Conservation (phyloP, 1,140 invertebrate species). For the Saccostrea cuccullata region DNA sequence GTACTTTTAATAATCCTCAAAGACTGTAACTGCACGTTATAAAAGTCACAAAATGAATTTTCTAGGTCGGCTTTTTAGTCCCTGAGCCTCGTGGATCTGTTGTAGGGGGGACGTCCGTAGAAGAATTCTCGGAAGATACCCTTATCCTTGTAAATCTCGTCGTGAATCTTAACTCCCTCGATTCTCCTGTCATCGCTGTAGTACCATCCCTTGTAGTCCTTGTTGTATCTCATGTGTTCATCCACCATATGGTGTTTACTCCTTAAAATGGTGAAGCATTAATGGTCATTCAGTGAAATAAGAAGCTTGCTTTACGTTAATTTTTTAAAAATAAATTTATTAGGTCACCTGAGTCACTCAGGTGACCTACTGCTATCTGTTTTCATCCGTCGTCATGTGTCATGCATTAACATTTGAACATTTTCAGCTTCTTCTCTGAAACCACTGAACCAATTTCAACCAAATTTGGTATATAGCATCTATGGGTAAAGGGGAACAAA, state of each 20-base stretch:
- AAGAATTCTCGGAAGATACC: background rate
- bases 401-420: too few species aligned
- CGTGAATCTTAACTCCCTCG: background rate
- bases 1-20: background rate
- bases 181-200: background rate
- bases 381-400: too few species aligned
- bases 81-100: background rate
- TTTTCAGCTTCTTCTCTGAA: too few species aligned
- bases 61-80: background rate
- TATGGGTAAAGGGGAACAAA: too few species aligned
- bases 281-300: background rate
- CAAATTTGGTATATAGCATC: too few species aligned
- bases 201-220: constrained; percentile 4
- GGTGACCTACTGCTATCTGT: too few species aligned
- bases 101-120: background rate
- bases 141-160: background rate
- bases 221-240: background rate
- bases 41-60: background rate
- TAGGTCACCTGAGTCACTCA: too few species aligned
- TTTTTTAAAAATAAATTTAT: too few species aligned
- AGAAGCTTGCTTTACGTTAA: too few species aligned
- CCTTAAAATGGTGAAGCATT: background rate
- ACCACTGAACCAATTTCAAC: too few species aligned
- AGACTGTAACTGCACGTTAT: background rate
- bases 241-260: background rate